Conservation (phyloP, 1,140 invertebrate genomes). For the Lepidurus apus region DNA sequence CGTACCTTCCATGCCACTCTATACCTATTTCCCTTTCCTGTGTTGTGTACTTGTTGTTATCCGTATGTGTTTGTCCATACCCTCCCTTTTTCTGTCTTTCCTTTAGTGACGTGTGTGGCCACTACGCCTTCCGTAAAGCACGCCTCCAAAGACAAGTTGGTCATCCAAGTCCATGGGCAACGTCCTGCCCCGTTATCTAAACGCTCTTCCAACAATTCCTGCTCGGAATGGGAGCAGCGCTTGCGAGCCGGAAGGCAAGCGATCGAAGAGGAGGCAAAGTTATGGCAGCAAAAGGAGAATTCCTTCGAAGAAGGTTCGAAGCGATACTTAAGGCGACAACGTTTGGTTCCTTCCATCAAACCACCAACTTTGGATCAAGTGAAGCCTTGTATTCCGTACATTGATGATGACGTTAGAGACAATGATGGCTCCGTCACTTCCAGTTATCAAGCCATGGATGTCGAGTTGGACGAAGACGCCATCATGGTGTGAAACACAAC, state of each 20-base stretch:
- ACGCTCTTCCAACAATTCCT: conserved; percentile 1
- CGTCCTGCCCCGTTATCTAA: background rate
- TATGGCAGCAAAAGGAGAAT: conserved; percentile 24
- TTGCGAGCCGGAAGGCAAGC: conserved; percentile 24
- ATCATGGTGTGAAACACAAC: conserved; percentile 38
- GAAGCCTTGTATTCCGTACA: conserved; percentile 20
- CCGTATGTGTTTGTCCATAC: conserved; percentile 22
- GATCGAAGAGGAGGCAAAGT: conserved; percentile 30
- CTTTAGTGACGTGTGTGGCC: background rate
- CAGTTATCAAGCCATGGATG: conserved; percentile 39
- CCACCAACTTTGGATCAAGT: background rate
- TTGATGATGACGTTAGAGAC: conserved; percentile 29
- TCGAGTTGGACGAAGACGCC: conserved; percentile 38
- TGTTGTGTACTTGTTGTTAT: background rate
- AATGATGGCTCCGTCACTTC: conserved; percentile 41
- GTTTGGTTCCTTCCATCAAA: background rate
- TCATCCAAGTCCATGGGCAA: conserved; percentile 32
- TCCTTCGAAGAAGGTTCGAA: conserved; percentile 22
- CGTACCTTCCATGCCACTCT: background rate
- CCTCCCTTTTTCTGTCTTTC: background rate
- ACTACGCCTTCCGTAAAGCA: background rate
- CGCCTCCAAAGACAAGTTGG: conserved; percentile 27
- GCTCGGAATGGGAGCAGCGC: conserved; percentile 33
- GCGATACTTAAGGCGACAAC: conserved; percentile 9
- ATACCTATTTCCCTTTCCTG: background rate